Evolutionary conservation across 2,113 vertebrate species (phyloP).

Genomic region (Strix aluco): DNA sequence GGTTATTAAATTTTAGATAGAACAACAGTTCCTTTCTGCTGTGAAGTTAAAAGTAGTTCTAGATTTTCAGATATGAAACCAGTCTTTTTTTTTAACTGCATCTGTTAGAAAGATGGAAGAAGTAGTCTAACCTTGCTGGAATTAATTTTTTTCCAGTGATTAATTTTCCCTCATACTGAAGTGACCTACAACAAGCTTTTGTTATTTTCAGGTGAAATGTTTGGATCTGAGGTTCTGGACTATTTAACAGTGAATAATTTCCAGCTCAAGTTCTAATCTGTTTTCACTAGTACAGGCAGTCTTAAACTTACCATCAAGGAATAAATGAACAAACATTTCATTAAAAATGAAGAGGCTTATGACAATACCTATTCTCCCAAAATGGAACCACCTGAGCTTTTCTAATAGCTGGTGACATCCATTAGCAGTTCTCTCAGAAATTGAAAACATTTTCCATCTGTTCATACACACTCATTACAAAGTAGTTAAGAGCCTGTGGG

Average conservation of each 20-base stretch:
- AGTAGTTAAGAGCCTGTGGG: conserved; percentile 77
- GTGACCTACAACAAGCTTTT: not conserved
- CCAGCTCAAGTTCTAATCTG: conserved; percentile 44
- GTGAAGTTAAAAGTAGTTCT: not conserved
- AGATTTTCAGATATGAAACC: not conserved
- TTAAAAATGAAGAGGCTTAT: conserved; percentile 74
- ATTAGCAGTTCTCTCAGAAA: conserved; percentile 75
- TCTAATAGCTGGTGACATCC: conserved; percentile 78
- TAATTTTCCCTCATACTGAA: not conserved
- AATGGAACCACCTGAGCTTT: conserved; percentile 73
- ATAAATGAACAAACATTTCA: conserved; percentile 78
- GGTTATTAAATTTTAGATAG: not conserved
- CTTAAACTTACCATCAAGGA: conserved; percentile 62
- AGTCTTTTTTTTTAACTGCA: not conserved
- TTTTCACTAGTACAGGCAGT: conserved; percentile 44
- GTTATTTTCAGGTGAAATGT: conserved; percentile 36
- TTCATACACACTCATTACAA: conserved; percentile 75
- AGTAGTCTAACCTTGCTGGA: not conserved
- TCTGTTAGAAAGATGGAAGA: not conserved
- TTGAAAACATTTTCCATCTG: conserved; percentile 81
- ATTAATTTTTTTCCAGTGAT: not conserved
- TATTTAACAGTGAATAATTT: conserved; percentile 69
- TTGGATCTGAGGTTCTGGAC: conserved; percentile 50
- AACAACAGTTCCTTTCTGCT: not conserved
- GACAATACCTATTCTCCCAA: conserved; percentile 67